Evolutionary conservation across 2,113 vertebrate species (phyloP), one percentile per base, ranked within the genome.

Genomic region (Brienomyrus brachyistius): DNA sequence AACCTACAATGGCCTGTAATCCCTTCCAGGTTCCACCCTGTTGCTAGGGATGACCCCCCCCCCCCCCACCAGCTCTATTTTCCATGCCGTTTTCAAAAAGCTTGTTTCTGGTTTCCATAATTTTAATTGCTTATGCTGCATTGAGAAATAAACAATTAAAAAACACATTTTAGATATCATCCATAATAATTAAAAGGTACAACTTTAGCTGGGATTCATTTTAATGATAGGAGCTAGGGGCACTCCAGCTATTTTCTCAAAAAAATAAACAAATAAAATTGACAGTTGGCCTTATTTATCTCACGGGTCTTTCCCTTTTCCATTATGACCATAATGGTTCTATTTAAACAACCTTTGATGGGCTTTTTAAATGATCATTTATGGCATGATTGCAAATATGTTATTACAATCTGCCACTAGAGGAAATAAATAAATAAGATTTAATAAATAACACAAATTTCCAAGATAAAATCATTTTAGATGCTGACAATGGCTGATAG

Each of bases 351-450:
- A 77, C 47, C 74, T 89, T 70, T 77, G 3, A 77, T 88, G 59
- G 87, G 43, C 56, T 88, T 88, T 88, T 88, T 70, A 66, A 88
- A 88, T 74, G 15, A 88, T 70, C 87, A 88, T 59, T 88, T 62
- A 70, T 88, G 56, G 43, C 87, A 70, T 48, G 11, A 74, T 50
- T 89, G 88, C 27, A 40, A 48, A 74, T 88, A 43, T 50, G 51
- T 54, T 52, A 54, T 82, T 54, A n/a, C 70, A 40, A 48, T 23
- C 17, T 83, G 17, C 74, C 47, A 47, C 74, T 87, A 48, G 51
- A 83, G 50, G 35, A 54, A 89, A 47, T 31, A 89, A 56, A 40
- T 89, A 23, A 82, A 56, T 19, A 52, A 54, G 85, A 87, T 54
- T 43, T n/a, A 43, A 88, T 66, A 88, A 88, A 88, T 88, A 45